Percentiles rank a stretch among this genome's conserved stretches.
phyloP scores from a whole-genome alignment of 1,140 invertebrate species.

The Pogonognathellus flavescens region DNA sequence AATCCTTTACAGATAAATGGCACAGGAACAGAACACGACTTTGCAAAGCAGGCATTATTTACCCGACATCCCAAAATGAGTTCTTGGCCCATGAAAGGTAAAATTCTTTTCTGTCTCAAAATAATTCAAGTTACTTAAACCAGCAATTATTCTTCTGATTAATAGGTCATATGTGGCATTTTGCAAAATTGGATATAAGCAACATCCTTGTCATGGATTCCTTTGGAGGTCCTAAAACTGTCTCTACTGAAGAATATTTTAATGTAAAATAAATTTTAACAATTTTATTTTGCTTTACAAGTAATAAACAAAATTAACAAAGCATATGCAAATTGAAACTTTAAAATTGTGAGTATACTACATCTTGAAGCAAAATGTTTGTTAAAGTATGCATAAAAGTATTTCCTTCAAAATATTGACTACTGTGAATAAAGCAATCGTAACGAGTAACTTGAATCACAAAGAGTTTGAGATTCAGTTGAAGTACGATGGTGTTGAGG shows the following conservation, averaged over 20 bases:
- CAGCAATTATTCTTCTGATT: too few species aligned
- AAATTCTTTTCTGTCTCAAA: too few species aligned
- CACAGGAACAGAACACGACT: conserved; percentile 77
- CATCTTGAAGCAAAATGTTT: too few species aligned
- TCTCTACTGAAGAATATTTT: conserved; percentile 56
- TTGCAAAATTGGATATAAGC: conserved; percentile 80
- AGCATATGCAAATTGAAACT: too few species aligned
- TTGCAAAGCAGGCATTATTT: conserved; percentile 77
- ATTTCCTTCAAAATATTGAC: too few species aligned
- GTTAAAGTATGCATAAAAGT: too few species aligned
- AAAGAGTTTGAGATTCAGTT: too few species aligned
- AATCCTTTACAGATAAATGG: too few species aligned
- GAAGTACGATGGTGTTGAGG: too few species aligned
- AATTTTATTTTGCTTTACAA: neutral
- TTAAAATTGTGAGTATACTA: too few species aligned
- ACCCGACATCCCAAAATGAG: conserved; percentile 79
- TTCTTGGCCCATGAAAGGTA: conserved; percentile 76
- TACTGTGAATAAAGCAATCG: too few species aligned
- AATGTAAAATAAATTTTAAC: conserved; percentile 19
- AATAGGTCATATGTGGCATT: conserved; percentile 81
- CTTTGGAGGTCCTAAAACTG: conserved; percentile 78
- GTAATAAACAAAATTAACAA: neutral
- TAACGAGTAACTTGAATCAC: too few species aligned
- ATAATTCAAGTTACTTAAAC: conserved; percentile 15
- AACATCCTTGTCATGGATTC: conserved; percentile 81